A percentile compares a stretch with the other conserved stretches of the same genome.
Conservation (phyloP, 2,888 invertebrate species). For the Euproctis similis region DNA sequence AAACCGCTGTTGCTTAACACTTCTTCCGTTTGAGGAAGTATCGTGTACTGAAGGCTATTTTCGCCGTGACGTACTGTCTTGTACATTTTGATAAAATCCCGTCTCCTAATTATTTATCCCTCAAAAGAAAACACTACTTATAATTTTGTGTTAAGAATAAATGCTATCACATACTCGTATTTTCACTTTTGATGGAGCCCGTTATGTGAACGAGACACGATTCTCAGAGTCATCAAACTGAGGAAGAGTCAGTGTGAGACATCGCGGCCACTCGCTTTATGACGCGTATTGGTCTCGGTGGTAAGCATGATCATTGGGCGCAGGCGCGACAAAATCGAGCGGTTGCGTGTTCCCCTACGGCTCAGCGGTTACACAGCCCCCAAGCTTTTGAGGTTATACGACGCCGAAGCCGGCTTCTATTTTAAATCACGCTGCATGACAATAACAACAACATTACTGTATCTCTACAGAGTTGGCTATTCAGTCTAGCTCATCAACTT, state of each 20-base stretch:
- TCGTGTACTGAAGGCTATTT: conserved; percentile 84
- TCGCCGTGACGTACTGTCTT: conserved; percentile 85
- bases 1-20: conserved; percentile 77
- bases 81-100: conserved; percentile 78
- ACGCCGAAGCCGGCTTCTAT: conserved; percentile 57
- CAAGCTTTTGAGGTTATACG: conserved; percentile 70
- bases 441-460: conserved; percentile 58
- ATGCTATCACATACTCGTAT: conserved; percentile 57
- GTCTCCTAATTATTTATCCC: conserved; percentile 35
- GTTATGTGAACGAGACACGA: conserved; percentile 28
- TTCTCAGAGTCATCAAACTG: conserved; percentile 40
- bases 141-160: conserved; percentile 36
- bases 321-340: conserved; percentile 71
- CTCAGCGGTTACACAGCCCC: conserved; percentile 35
- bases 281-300: conserved; percentile 42
- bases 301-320: conserved; percentile 28
- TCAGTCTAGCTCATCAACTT: conserved; percentile 27
- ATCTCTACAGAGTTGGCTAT: conserved; percentile 29
- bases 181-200: conserved; percentile 32
- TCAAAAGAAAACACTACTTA: conserved; percentile 55
- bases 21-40: conserved; percentile 82
- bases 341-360: conserved; percentile 55
- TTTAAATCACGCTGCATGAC: conserved; percentile 37
- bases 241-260: conserved; percentile 42
- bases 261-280: conserved; percentile 58